Percentiles rank a stretch among this genome's conserved stretches.
Conservation (phyloP, 1,140 invertebrate genomes). For the roundworm (Caenorhabditis elegans) region DNA sequence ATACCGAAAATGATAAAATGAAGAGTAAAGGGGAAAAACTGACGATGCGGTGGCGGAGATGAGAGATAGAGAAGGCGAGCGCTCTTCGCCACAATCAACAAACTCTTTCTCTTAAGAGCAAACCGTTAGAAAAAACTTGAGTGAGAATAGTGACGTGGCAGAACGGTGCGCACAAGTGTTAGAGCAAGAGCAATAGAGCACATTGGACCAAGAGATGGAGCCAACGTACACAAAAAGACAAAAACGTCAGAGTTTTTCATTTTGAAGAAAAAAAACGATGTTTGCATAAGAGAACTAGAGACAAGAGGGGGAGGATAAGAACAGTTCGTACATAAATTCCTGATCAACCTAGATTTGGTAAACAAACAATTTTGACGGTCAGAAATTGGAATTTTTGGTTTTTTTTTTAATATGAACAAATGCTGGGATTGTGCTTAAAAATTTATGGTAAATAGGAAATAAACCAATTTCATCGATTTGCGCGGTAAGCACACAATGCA, state of each 20-base stretch:
- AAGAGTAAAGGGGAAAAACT: neutral
- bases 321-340: neutral
- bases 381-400: no score
- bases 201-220: neutral
- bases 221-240: neutral
- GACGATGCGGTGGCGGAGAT: neutral
- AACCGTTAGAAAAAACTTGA: slow-evolving; percentile 18
- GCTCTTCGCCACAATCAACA: slow-evolving; percentile 26
- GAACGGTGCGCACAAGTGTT: neutral
- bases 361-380: no score
- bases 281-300: neutral
- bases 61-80: neutral
- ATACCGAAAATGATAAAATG: neutral
- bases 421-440: no score
- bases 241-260: slow-evolving; percentile 22
- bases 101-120: slow-evolving; percentile 13
- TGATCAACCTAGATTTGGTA: no score
- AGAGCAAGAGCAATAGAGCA: neutral
- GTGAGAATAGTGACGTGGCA: neutral
- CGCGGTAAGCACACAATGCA: neutral
- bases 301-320: neutral
- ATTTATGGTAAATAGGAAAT: no score
- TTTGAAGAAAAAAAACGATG: neutral
- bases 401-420: no score
- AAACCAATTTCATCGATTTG: no score